Evolutionary conservation across 2,888 invertebrate genomes (phyloP).

Genomic region (Zeuzera pyrina): DNA sequence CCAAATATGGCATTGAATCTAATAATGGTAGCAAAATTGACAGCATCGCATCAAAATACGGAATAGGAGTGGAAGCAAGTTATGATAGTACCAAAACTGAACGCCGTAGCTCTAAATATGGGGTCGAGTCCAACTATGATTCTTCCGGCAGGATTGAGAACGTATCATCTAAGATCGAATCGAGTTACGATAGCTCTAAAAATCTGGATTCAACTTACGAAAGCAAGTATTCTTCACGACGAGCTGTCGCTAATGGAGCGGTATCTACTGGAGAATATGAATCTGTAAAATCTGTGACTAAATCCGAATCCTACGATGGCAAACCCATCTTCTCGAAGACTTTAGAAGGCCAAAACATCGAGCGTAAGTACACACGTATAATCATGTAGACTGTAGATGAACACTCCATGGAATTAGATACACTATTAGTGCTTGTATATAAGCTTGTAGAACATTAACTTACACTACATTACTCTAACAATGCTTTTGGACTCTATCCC

Average conservation of each 20-base stretch:
- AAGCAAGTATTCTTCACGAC: constrained; percentile 44
- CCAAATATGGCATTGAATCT: constrained; percentile 32
- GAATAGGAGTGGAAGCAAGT: constrained; percentile 18
- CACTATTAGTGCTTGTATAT: constrained; percentile 64
- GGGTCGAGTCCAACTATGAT: constrained; percentile 29
- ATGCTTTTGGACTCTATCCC: constrained; percentile 27
- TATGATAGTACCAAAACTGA: constrained; percentile 40
- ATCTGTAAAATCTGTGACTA: constrained; percentile 30
- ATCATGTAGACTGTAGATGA: constrained; percentile 16
- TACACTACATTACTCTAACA: constrained; percentile 59
- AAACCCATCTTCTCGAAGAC: constrained; percentile 82
- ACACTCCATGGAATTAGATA: constrained; percentile 26
- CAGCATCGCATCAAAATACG: constrained; percentile 8
- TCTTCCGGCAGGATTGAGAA: constrained; percentile 27
- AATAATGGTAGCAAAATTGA: constrained; percentile 27
- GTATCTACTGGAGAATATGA: constrained; percentile 30
- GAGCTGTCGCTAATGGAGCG: constrained; percentile 46
- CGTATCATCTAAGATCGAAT: constrained; percentile 29
- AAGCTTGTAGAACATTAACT: constrained; percentile 60
- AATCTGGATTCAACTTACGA: constrained; percentile 40
- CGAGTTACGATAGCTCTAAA: constrained; percentile 18
- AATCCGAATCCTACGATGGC: constrained; percentile 61
- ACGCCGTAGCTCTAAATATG: constrained; percentile 16
- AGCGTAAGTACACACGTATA: constrained; percentile 89
- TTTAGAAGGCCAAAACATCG: constrained; percentile 82